Evolutionary conservation across 1,140 invertebrate genomes (phyloP).

Genomic region (Pararge aegeria): DNA sequence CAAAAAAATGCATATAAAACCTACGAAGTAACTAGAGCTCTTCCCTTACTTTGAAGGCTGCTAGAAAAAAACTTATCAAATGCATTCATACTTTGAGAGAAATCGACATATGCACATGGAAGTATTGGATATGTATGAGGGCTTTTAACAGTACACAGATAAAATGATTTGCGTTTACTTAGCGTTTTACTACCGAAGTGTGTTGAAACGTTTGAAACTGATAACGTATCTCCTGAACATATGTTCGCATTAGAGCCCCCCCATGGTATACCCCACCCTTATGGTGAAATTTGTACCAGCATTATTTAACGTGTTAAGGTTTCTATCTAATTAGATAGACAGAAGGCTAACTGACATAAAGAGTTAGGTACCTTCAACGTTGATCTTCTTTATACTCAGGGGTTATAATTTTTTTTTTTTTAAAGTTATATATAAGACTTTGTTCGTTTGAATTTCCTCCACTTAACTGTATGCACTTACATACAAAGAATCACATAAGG

Average conservation of each 20-base stretch:
- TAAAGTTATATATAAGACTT: no score
- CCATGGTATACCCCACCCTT: neutral
- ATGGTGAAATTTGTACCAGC: slow-evolving; percentile 4
- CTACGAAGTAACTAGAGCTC: no score
- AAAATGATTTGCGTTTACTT: slow-evolving; percentile 30
- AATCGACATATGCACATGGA: slow-evolving; percentile 18
- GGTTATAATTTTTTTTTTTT: no score
- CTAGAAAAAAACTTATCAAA: neutral
- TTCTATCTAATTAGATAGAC: neutral
- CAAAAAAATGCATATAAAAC: no score
- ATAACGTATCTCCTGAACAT: slow-evolving; percentile 39
- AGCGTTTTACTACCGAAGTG: slow-evolving; percentile 26
- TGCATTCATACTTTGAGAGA: neutral
- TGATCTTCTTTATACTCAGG: no score
- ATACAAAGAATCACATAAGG: no score
- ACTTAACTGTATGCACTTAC: no score
- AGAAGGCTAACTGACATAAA: neutral
- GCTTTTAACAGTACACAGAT: slow-evolving; percentile 15
- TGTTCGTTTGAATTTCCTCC: no score
- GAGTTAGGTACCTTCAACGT: neutral
- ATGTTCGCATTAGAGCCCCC: slow-evolving; percentile 35
- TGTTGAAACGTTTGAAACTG: slow-evolving; percentile 21
- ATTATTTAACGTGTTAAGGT: slow-evolving; percentile 2
- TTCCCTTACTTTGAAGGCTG: neutral
- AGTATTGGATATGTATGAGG: neutral